These are phyloP conservation scores for Gryon sp. DNA, from an alignment of 1,140 invertebrate species.

Conservation along the genomic window DNA sequence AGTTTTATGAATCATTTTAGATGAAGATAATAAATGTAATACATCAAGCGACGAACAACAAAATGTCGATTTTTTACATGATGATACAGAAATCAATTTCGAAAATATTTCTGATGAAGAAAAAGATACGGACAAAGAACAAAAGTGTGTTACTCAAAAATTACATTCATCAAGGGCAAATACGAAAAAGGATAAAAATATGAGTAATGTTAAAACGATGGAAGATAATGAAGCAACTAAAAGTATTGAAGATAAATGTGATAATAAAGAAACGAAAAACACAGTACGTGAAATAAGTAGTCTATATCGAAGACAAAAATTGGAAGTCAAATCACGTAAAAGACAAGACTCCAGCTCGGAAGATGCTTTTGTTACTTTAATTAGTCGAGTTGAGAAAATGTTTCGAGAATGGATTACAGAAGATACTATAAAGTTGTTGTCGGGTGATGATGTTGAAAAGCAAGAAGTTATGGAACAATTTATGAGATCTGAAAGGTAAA, in stretches of 20 bases:
- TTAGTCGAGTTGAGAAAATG: conserved; percentile 69
- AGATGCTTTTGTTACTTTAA: conserved; percentile 51
- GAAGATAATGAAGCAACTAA: neutral
- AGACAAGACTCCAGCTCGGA: conserved; percentile 13
- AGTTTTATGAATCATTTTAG: too few relatives aligned
- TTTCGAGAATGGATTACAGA: conserved; percentile 77
- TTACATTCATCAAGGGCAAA: too few relatives aligned
- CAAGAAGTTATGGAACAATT: conserved; percentile 69
- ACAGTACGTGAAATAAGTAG: too few relatives aligned
- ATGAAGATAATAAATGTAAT: too few relatives aligned
- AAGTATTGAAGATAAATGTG: too few relatives aligned
- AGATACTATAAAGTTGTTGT: conserved; percentile 72
- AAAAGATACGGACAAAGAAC: too few relatives aligned
- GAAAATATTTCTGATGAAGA: conserved; percentile 13
- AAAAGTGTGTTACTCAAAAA: too few relatives aligned
- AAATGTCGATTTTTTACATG: too few relatives aligned
- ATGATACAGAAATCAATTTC: neutral
- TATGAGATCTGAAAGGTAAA: conserved; percentile 61
- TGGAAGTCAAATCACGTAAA: conserved; percentile 29
- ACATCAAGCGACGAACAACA: neutral
- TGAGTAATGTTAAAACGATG: neutral
- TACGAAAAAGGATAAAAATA: too few relatives aligned
- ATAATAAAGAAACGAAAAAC: too few relatives aligned
- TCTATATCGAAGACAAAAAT: conserved; percentile 6
- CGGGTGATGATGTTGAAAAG: conserved; percentile 67